These are phyloP conservation scores for Donacobius atricapilla DNA, from an alignment of 2,113 vertebrate species.

Conservation along the genomic window DNA sequence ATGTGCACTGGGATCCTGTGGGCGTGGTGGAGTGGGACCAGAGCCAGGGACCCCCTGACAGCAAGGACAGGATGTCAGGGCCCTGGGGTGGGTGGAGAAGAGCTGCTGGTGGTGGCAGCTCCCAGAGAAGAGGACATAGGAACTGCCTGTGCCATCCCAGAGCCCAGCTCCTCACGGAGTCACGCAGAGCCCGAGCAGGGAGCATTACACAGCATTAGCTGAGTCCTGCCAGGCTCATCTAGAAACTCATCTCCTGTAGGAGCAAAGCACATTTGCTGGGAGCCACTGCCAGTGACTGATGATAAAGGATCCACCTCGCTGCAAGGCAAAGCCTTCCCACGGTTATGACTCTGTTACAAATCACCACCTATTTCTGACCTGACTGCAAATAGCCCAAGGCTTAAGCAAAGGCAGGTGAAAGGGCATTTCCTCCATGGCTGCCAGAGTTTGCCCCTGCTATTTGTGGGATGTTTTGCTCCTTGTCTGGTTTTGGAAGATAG, in stretches of 20 bases:
- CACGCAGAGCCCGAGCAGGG: background rate
- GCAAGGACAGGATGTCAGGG: background rate
- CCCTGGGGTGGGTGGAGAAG: background rate
- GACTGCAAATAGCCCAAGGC: background rate
- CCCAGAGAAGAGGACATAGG: background rate
- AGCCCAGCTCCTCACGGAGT: background rate
- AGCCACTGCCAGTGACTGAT: background rate
- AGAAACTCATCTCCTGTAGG: background rate
- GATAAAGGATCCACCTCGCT: background rate
- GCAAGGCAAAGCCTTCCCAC: slow-evolving; percentile 10
- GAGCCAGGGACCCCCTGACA: background rate
- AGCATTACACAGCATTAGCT: background rate
- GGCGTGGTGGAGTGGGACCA: rapidly evolving
- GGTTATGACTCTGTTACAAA: slow-evolving; percentile 10
- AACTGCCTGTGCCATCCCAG: background rate
- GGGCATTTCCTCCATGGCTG: background rate
- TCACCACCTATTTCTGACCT: slow-evolving; percentile 19
- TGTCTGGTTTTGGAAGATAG: background rate
- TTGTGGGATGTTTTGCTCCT: background rate
- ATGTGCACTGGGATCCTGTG: background rate
- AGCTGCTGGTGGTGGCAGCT: background rate
- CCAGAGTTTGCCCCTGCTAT: background rate
- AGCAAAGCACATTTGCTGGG: background rate
- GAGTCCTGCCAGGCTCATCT: background rate
- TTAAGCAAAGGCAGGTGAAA: background rate